Base-by-base conservation (phyloP, 2,888 invertebrate species). In the Taphrorychus bicolor region DNA sequence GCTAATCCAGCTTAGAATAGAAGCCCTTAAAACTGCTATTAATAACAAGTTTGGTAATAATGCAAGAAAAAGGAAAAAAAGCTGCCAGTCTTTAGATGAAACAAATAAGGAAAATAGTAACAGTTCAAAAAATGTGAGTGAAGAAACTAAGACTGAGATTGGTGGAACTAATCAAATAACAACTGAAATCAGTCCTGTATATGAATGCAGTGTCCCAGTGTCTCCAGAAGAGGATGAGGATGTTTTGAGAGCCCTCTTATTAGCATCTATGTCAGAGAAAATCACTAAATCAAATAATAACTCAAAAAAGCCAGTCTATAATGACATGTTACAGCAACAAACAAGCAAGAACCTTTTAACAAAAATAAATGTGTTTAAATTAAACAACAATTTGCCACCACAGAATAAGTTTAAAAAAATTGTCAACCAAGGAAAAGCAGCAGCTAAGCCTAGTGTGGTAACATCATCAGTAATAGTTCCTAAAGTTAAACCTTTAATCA, bases 1-100 rank as follows among this genome's bases (percentile, higher is more conserved):
- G 75, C 86, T 88, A 69, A 81, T 86, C 58, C 85, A 89, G 73
- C 79, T 90, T 53, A 82, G 90, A 72, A 80, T 88, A 72, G 89
- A 87, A 71, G 90, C 90, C 59, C 80, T 90, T n/a, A 87, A 86
- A 73, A 89, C 90, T n/a, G 88, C 90, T 4, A 81, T 89, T 48
- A 75, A 89, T 45, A 89, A 89, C 73, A 89, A 89, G 79, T 87
- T 87, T 65, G 84, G 86, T 71, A 85, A 88, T 77, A 83, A 87
- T 76, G 87, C 87, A 79, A 79, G 78, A 66, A 73, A 76, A 52
- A 80, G 78, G 76, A 73, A 73, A n/a, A 69, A 70, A 23, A 57
- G 18, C 42, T 40, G 52, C 5, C 42, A 60, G 7, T 66, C 67
- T 48, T 49, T 56, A 48, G 69, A 70, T 42, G 76, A 77, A 23